Evolutionary conservation across 2,888 invertebrate genomes (phyloP).

Genomic region (Pediacus dermestoides): DNA sequence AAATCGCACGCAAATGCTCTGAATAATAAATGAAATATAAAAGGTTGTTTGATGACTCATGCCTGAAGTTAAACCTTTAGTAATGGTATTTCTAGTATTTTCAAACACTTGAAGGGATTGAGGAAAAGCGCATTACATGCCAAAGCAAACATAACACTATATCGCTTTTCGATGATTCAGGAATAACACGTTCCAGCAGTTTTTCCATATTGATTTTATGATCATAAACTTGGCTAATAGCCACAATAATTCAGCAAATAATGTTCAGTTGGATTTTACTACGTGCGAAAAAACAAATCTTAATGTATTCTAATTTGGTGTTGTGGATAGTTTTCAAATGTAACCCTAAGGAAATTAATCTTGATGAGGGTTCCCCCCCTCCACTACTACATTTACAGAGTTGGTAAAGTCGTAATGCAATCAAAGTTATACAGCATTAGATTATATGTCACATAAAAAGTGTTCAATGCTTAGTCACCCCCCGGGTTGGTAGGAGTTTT

Average conservation of each 20-base stretch:
- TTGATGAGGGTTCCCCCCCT: conserved; percentile 5
- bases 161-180: background rate
- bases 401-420: conserved; percentile 23
- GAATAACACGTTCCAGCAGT: background rate
- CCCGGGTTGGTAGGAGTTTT: conserved; percentile 28
- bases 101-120: conserved; percentile 12
- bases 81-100: conserved; percentile 14
- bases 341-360: conserved; percentile 2
- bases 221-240: conserved; percentile 1
- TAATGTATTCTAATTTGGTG: background rate
- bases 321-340: background rate
- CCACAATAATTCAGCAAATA: background rate
- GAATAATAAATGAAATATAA: conserved; percentile 15
- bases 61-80: conserved; percentile 1
- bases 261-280: background rate
- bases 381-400: background rate
- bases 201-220: conserved; percentile 3
- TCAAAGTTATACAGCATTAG: conserved; percentile 37
- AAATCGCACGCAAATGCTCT: no score
- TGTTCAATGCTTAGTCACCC: conserved; percentile 36
- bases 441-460: conserved; percentile 38
- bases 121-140: background rate
- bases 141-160: conserved; percentile 3
- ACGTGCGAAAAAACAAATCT: background rate
- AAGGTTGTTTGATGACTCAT: conserved; percentile 6